These are phyloP conservation scores for Forbesichthys agassizii DNA, from an alignment of 2,113 vertebrate genomes.

Conservation along the genomic window DNA sequence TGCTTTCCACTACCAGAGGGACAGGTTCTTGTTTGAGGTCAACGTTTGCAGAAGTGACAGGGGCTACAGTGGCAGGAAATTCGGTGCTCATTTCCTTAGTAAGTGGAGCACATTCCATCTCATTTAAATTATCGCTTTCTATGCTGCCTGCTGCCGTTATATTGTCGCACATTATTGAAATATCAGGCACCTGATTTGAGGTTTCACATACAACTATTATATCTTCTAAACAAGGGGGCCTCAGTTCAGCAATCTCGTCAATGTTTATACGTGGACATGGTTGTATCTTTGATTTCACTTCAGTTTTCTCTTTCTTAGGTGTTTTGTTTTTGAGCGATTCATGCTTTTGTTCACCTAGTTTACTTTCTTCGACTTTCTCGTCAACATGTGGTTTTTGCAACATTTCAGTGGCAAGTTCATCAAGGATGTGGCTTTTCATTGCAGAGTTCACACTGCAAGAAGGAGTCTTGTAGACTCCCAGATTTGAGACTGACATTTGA, in stretches of 20 bases:
- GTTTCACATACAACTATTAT: conserved; percentile 21
- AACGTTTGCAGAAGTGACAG: conserved; percentile 24
- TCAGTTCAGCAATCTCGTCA: conserved; percentile 35
- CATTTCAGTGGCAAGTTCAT: conserved; percentile 16
- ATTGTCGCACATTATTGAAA: conserved; percentile 2
- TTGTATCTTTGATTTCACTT: conserved; percentile 45
- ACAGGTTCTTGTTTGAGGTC: conserved; percentile 39
- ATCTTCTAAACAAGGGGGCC: conserved; percentile 34
- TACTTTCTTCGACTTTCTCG: not conserved
- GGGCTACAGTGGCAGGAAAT: conserved; percentile 24
- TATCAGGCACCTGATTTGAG: conserved; percentile 30
- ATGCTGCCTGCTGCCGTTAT: not conserved
- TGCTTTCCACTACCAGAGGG: conserved; percentile 14
- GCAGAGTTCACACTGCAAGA: conserved; percentile 20
- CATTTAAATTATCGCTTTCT: conserved; percentile 16
- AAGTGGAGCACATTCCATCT: conserved; percentile 13
- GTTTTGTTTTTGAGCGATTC: not conserved
- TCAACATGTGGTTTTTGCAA: conserved; percentile 11
- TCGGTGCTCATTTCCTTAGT: conserved; percentile 52
- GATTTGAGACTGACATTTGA: conserved; percentile 14
- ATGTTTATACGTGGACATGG: conserved; percentile 29
- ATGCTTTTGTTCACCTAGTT: conserved; percentile 16
- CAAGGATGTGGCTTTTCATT: conserved; percentile 16
- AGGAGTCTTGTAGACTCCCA: conserved; percentile 18
- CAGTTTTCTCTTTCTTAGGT: conserved; percentile 45